These are phyloP conservation scores for Microchirus variegatus DNA, from an alignment of 2,797 vertebrate species.

Conservation along the genomic window DNA sequence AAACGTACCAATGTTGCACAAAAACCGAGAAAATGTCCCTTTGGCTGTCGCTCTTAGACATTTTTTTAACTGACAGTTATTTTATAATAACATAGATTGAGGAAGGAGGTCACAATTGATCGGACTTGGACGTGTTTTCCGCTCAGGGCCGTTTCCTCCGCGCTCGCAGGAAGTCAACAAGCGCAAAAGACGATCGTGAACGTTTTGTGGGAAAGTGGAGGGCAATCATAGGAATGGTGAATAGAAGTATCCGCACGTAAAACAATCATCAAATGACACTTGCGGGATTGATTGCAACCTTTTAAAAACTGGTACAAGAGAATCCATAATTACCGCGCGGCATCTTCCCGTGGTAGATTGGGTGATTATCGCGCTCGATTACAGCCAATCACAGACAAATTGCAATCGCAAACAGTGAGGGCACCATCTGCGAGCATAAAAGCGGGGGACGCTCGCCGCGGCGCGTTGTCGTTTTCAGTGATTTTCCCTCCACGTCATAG, in stretches of 20 bases:
- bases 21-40: too few species aligned
- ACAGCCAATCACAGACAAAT: constrained; percentile 67
- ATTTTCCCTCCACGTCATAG: constrained; percentile 54
- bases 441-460: constrained; percentile 21
- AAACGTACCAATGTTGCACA: too few species aligned
- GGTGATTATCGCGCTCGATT: constrained; percentile 61
- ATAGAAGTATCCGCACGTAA: constrained; percentile 33
- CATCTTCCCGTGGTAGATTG: constrained; percentile 27
- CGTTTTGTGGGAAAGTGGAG: constrained; percentile 14
- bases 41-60: too few species aligned
- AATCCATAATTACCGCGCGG: constrained; percentile 50
- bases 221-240: constrained; percentile 3
- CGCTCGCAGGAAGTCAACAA: constrained; percentile 32
- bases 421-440: constrained; percentile 62
- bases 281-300: constrained; percentile 68
- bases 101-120: constrained; percentile 6
- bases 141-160: constrained; percentile 21
- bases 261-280: constrained; percentile 52
- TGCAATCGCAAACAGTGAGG: constrained; percentile 52
- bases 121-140: constrained; percentile 15
- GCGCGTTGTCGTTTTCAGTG: constrained; percentile 36
- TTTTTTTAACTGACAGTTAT: too few species aligned
- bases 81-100: too few species aligned
- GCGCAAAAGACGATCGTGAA: constrained; percentile 3
- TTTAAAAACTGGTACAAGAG: constrained; percentile 59